These are phyloP conservation scores for Misgurnus mizolepis DNA, from an alignment of 2,113 vertebrate species.

Conservation along the genomic window DNA sequence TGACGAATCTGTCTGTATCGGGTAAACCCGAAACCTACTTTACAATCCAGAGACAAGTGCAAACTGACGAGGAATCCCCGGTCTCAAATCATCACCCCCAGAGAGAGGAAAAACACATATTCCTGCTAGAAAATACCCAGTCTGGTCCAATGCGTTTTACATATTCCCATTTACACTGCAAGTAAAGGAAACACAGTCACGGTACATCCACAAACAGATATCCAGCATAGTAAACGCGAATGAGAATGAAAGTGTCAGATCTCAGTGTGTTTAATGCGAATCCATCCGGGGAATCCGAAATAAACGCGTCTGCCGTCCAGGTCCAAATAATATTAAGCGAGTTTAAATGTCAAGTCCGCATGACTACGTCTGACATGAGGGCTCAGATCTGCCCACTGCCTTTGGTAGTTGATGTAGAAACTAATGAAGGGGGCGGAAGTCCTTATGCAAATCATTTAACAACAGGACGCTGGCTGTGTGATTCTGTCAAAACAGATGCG, in stretches of 20 bases:
- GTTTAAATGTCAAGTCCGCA: conserved; percentile 49
- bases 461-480: conserved; percentile 37
- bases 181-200: conserved; percentile 51
- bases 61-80: conserved; percentile 36
- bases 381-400: conserved; percentile 58
- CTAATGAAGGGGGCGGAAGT: conserved; percentile 71
- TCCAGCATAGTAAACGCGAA: conserved; percentile 70
- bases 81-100: neutral
- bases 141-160: conserved; percentile 25
- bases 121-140: conserved; percentile 47
- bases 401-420: conserved; percentile 65
- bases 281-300: conserved; percentile 24
- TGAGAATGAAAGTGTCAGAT: conserved; percentile 64
- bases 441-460: conserved; percentile 69
- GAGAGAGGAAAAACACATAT: conserved; percentile 34
- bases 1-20: conserved; percentile 4
- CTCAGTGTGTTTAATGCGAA: conserved; percentile 48
- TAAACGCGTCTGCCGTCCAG: conserved; percentile 8
- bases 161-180: conserved; percentile 59
- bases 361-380: conserved; percentile 49
- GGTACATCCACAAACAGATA: conserved; percentile 74
- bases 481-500: neutral
- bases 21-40: conserved; percentile 5
- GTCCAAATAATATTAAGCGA: neutral
- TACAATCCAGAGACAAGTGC: conserved; percentile 50